Evolutionary conservation across 2,888 invertebrate species (phyloP).

Genomic region (Eretmocerus hayati): DNA sequence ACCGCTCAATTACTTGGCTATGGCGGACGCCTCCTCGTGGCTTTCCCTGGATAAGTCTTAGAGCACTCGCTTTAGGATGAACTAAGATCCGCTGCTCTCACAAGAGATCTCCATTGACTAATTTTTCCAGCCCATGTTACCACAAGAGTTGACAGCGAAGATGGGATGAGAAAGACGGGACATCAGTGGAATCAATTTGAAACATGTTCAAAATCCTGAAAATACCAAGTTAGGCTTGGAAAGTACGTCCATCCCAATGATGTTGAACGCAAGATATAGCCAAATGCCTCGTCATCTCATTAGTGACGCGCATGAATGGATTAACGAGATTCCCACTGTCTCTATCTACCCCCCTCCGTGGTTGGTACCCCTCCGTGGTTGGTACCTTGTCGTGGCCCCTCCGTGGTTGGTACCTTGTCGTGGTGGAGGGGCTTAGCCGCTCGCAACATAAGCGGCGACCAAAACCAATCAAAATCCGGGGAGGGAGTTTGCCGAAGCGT

Average conservation of each 20-base stretch:
- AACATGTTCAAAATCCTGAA: no score
- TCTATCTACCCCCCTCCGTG: conserved; percentile 1
- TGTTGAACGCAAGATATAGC: background rate
- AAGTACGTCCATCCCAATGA: background rate
- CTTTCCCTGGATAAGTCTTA: background rate
- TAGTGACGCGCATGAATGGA: conserved; percentile 6
- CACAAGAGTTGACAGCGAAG: background rate
- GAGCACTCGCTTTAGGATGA: background rate
- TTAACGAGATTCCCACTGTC: conserved; percentile 3
- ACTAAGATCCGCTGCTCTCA: background rate
- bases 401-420: no score
- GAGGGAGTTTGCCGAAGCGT: no score
- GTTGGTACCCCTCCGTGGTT: no score
- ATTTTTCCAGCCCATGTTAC: background rate
- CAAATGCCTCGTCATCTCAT: conserved; percentile 4
- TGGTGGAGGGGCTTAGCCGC: no score
- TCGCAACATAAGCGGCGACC: no score
- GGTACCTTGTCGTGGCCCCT: no score
- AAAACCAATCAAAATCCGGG: no score
- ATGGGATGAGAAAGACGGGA: background rate
- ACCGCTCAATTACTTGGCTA: no score
- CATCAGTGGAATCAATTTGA: no score
- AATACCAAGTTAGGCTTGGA: background rate
- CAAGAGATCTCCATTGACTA: background rate
- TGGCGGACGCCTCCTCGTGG: background rate